phyloP scores from a whole-genome alignment of 2,797 vertebrate genomes.

The Gastrophryne carolinensis region DNA sequence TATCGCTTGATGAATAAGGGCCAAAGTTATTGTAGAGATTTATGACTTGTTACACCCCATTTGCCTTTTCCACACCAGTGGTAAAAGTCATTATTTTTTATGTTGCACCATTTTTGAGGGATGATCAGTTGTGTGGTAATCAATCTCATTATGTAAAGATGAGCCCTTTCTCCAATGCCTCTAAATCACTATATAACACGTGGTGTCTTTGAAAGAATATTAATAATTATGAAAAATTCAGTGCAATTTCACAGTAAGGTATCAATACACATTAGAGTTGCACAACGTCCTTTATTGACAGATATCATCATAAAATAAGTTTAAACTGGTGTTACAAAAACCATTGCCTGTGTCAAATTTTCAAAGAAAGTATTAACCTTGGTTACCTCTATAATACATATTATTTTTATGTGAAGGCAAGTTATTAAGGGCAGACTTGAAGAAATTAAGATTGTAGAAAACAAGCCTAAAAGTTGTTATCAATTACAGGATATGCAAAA shows the following conservation, averaged over 20 bases:
- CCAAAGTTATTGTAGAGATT: constrained; percentile 45
- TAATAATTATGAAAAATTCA: constrained; percentile 21
- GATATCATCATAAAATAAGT: background rate
- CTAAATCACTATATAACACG: constrained; percentile 35
- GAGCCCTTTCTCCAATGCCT: constrained; percentile 29
- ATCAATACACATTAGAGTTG: background rate
- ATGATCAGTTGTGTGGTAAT: constrained; percentile 44
- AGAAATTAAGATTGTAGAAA: too few relatives aligned
- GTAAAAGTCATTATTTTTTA: constrained; percentile 49
- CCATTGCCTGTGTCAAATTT: too few relatives aligned
- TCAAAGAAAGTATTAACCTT: too few relatives aligned
- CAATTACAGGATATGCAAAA: too few relatives aligned
- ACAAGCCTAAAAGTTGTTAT: too few relatives aligned
- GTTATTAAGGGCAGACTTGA: too few relatives aligned
- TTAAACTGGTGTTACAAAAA: background rate
- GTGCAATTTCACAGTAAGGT: background rate
- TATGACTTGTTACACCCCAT: constrained; percentile 48
- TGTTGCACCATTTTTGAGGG: constrained; percentile 45
- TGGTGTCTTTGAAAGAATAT: constrained; percentile 25
- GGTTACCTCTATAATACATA: too few relatives aligned
- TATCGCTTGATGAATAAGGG: too few relatives aligned
- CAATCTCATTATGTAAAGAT: constrained; percentile 50
- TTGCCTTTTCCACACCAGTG: constrained; percentile 43
- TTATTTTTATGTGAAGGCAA: too few relatives aligned
- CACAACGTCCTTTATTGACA: background rate